Conservation (phyloP, 2,113 vertebrate genomes). For the Sturnira hondurensis region DNA sequence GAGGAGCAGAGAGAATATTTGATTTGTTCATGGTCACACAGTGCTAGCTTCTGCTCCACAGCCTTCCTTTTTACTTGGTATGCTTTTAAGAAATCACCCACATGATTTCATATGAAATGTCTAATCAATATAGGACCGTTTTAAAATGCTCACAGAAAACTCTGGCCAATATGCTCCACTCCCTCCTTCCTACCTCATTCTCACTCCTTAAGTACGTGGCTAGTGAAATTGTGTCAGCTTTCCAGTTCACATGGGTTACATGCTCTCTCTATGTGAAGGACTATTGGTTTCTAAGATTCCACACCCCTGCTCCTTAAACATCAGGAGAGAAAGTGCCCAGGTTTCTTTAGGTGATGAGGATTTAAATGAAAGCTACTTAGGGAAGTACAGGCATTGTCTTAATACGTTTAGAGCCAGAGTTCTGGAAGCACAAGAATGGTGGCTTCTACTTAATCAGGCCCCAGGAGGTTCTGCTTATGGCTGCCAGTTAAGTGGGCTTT, state of each 20-base stretch:
- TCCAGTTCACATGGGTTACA: not conserved
- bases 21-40: not conserved
- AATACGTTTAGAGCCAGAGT: not conserved
- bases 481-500: not conserved
- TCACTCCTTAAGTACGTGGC: not conserved
- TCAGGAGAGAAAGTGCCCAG: not conserved
- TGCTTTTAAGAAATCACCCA: conserved; percentile 3
- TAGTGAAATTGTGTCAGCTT: not conserved
- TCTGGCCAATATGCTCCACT: not conserved
- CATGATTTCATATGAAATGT: conserved; percentile 10
- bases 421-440: not conserved
- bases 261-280: not conserved
- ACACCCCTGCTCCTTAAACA: not conserved
- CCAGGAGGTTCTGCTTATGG: not conserved
- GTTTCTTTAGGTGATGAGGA: not conserved
- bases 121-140: too few relatives aligned
- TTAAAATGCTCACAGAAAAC: not conserved
- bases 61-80: not conserved
- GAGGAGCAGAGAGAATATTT: not conserved
- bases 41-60: not conserved
- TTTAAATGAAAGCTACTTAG: conserved; percentile 3
- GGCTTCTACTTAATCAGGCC: not conserved
- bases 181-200: not conserved
- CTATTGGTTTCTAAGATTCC: not conserved
- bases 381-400: not conserved